Base-by-base conservation (phyloP, 2,113 vertebrate species). In the Hirundichthys speculiger region DNA sequence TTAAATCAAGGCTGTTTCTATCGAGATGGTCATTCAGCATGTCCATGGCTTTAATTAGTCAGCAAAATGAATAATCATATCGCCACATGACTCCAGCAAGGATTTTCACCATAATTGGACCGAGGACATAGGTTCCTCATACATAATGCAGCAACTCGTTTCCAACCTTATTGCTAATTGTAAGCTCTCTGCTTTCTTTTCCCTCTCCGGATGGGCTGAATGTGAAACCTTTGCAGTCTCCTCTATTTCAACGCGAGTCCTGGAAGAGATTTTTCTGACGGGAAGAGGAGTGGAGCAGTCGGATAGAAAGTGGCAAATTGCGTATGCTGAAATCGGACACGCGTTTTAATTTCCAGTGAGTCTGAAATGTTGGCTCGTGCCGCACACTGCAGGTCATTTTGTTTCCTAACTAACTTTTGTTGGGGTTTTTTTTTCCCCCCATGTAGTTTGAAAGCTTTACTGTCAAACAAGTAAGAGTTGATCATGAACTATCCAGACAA, bases 1-100 rank as follows among this genome's bases (percentile, higher is more conserved):
- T 82, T 77, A 16, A 69, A 69, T 77, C 76, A 81, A 72, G 60
- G 80, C 76, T 75, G 14, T 25, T 60, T 48, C 20, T 64, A n/a
- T 0, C 16, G 51, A 22, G 16, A 39, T 45, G 34, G 62, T 51
- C 47, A 24, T 74, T 85, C 73, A 81, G 74, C 59, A 59, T 20
- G 53, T 70, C 72, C 40, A 4, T 43, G 56, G 60, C 43, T 75
- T 83, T 88, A 86, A 90, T 89, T 75, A 87, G 46, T 15, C 16
- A 63, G 59, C 56, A 73, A 73, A 86, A 84, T 86, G 43, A 82
- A 77, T 78, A 83, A 65, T 69, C 63, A 75, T 64, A 40, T 20
- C 57, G 64, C 41, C 58, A 45, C 27, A 47, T 41, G 56, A 75
- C 73, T 81, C 22, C 24, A 41, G 21, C 30, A 55, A 60, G n/a